Base-by-base conservation (phyloP, 2,888 invertebrate genomes). In the Caenorhabditis afra region DNA sequence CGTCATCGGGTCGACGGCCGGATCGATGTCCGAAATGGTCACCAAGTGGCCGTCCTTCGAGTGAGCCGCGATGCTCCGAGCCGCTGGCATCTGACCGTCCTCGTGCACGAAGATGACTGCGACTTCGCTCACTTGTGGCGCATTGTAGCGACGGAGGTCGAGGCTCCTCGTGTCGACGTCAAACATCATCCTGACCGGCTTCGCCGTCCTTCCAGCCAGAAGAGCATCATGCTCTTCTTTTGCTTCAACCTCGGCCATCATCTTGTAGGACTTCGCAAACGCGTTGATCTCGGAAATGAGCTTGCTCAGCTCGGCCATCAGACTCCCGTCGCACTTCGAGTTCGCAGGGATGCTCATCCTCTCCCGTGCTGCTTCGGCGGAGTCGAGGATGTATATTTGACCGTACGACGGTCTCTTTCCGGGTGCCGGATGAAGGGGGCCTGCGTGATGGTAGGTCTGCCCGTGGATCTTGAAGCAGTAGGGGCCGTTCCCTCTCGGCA, bases 1-100 rank as follows among this genome's bases (percentile, higher is more conserved):
- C 81, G 90, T 85, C 22, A 91, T 84, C 3, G 91, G 88, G 83
- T 91, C 74, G 79, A 90, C 89, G 44, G 83, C 47, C 90, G 89
- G 16, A 45, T 82, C 78, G 14, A 87, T 88, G 41, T 91, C 90
- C 0, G 81, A 49, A 4, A 91, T 86, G 7, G 83, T 80, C 61
- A 80, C 73, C 84, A 35, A n/a, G n/a, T n/a, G n/a, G n/a, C n/a
- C n/a, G n/a, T n/a, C n/a, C n/a, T n/a, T n/a, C n/a, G n/a, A n/a
- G n/a, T n/a, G n/a, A n/a, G n/a, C n/a, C n/a, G n/a, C n/a, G n/a
- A n/a, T n/a, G n/a, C n/a, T n/a, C n/a, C n/a, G n/a, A n/a, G n/a
- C n/a, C n/a, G n/a, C n/a, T n/a, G n/a, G n/a, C n/a, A n/a, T n/a
- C n/a, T n/a, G n/a, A n/a, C n/a, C n/a, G n/a, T n/a, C n/a, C n/a